A percentile compares a stretch with the other conserved stretches of the same genome.
These are phyloP conservation scores for Lasaia peninsularis DNA, from an alignment of 1,140 invertebrate species.

Conservation along the genomic window DNA sequence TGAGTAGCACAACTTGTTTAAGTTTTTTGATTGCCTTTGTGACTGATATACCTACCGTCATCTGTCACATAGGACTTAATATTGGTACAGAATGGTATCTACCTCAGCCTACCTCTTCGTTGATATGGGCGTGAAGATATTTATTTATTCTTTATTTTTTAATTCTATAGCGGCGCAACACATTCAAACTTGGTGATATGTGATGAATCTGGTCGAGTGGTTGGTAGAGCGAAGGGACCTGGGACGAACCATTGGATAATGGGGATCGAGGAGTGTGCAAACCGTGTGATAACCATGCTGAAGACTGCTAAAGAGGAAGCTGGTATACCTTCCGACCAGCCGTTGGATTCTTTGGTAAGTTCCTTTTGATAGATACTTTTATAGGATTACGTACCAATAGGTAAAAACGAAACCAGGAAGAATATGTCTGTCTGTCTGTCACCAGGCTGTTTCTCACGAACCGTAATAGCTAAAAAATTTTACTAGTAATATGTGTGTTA, in stretches of 20 bases:
- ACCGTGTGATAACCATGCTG: slow-evolving; percentile 86
- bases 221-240: slow-evolving; percentile 82
- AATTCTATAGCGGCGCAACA: slow-evolving; percentile 85
- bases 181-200: slow-evolving; percentile 88
- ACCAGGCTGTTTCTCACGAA: no score
- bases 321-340: slow-evolving; percentile 78
- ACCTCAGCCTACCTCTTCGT: not conserved
- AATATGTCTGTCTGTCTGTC: not conserved
- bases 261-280: slow-evolving; percentile 87
- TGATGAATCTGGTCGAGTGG: slow-evolving; percentile 82
- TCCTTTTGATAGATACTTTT: not conserved
- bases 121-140: no score
- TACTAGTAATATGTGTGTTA: no score
- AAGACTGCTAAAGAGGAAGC: slow-evolving; percentile 83
- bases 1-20: no score
- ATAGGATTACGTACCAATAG: no score
- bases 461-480: no score
- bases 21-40: no score
- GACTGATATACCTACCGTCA: no score
- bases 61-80: no score
- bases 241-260: slow-evolving; percentile 92
- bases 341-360: slow-evolving; percentile 85
- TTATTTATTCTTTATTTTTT: no score
- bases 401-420: not conserved
- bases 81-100: not conserved